phyloP scores from a whole-genome alignment of 2,113 vertebrate genomes.

The human (Homo sapiens) region DNA sequence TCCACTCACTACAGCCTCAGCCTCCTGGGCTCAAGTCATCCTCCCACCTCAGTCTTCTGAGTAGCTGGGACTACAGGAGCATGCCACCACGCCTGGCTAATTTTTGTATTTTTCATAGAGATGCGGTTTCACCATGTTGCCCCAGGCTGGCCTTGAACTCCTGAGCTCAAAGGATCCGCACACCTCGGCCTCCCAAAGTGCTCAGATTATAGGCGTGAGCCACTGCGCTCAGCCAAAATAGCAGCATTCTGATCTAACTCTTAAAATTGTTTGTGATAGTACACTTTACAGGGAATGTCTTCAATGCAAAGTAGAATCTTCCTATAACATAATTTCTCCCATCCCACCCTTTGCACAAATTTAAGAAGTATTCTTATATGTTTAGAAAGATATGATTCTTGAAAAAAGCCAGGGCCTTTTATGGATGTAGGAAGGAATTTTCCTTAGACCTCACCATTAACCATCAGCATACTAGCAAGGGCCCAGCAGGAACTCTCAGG shows the following conservation, averaged over 20 bases:
- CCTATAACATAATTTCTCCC: slow-evolving; percentile 36
- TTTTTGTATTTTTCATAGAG: too few relatives aligned
- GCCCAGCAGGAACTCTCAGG: neutral
- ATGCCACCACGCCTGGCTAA: too few relatives aligned
- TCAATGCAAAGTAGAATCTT: slow-evolving; percentile 57
- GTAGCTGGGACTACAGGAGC: too few relatives aligned
- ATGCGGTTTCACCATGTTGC: too few relatives aligned
- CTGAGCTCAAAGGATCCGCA: too few relatives aligned
- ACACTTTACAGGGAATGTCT: slow-evolving; percentile 61
- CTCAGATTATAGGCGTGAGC: too few relatives aligned
- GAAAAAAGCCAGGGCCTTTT: neutral
- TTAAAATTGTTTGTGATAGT: slow-evolving; percentile 57
- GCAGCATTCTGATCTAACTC: slow-evolving; percentile 66
- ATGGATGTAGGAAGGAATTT: slow-evolving; percentile 12
- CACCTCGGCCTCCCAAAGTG: too few relatives aligned
- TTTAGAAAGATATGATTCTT: slow-evolving; percentile 54
- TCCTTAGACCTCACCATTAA: neutral
- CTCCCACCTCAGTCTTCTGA: too few relatives aligned
- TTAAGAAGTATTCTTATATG: slow-evolving; percentile 10
- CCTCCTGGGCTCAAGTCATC: too few relatives aligned
- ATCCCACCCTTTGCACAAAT: neutral
- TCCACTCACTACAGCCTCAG: too few relatives aligned
- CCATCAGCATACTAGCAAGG: neutral
- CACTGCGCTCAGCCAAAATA: slow-evolving; percentile 53
- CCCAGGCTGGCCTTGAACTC: too few relatives aligned